phyloP scores from a whole-genome alignment of 2,113 vertebrate species.

The Helogale parvula region DNA sequence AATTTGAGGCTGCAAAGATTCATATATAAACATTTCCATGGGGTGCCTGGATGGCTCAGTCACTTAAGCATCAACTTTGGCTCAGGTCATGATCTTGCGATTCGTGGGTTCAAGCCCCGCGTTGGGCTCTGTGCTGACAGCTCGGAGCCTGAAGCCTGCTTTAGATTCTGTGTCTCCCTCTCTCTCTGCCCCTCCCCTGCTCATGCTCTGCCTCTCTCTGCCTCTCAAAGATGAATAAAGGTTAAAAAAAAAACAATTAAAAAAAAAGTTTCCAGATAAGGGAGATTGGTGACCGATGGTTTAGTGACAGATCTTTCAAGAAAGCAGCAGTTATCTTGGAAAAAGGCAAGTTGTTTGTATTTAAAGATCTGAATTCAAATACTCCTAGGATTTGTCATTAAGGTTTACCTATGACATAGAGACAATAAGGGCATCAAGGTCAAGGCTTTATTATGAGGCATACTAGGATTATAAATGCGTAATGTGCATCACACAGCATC shows the following conservation, averaged over 20 bases:
- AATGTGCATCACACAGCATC: background rate
- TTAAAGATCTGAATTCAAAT: conserved; percentile 3
- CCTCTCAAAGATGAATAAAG: too few species aligned
- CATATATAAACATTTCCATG: background rate
- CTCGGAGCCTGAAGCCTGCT: too few species aligned
- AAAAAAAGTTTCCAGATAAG: background rate
- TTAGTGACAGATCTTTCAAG: background rate
- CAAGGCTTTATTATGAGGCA: background rate
- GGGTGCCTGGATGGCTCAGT: too few species aligned
- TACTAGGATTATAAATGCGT: background rate
- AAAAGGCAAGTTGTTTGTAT: background rate
- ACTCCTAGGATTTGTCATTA: background rate
- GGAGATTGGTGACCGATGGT: background rate
- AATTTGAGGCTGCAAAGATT: background rate
- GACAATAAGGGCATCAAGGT: background rate
- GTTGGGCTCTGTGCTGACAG: too few species aligned
- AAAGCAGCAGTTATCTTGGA: background rate
- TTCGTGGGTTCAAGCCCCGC: too few species aligned
- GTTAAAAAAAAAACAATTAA: too few species aligned
- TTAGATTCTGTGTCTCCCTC: too few species aligned
- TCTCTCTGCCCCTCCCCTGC: too few species aligned
- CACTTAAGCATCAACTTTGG: too few species aligned
- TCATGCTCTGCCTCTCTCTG: too few species aligned
- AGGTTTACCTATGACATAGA: background rate
- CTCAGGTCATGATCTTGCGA: too few species aligned